These are phyloP conservation scores for Chromis chromis DNA, from an alignment of 2,797 vertebrate genomes.

Conservation along the genomic window DNA sequence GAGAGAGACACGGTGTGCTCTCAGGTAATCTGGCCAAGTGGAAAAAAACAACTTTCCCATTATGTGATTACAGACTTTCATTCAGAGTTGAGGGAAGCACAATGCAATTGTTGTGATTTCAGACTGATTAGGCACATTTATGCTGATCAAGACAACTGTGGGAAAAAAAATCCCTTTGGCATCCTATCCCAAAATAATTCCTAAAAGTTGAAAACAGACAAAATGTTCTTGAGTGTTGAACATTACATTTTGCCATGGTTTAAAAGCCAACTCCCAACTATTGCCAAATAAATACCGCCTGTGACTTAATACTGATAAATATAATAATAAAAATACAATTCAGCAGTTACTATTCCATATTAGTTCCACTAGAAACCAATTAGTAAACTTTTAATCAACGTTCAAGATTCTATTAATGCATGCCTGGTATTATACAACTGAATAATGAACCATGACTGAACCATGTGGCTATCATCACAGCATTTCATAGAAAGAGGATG, in stretches of 20 bases:
- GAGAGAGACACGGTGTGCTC: conserved; percentile 40
- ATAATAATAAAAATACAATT: neutral
- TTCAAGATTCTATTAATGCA: neutral
- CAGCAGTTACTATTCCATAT: neutral
- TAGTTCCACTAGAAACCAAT: neutral
- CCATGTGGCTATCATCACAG: conserved; percentile 38
- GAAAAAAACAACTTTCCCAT: conserved; percentile 75
- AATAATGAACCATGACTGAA: neutral
- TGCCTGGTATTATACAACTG: neutral
- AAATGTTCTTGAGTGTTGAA: no score
- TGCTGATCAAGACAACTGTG: conserved; percentile 26
- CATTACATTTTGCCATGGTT: no score
- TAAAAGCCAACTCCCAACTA: neutral
- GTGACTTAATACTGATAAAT: neutral
- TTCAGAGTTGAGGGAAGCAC: conserved; percentile 27
- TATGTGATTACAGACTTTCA: conserved; percentile 45
- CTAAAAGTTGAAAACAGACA: neutral
- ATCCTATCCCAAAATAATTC: conserved; percentile 27
- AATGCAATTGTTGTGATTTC: conserved; percentile 19
- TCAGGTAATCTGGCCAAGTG: conserved; percentile 69
- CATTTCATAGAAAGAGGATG: conserved; percentile 43
- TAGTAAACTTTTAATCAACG: neutral
- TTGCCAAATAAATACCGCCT: neutral
- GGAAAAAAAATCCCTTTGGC: neutral
- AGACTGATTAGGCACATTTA: conserved; percentile 41